Base-by-base conservation (phyloP, 2,797 vertebrate species). In the Peromyscus eremicus region DNA sequence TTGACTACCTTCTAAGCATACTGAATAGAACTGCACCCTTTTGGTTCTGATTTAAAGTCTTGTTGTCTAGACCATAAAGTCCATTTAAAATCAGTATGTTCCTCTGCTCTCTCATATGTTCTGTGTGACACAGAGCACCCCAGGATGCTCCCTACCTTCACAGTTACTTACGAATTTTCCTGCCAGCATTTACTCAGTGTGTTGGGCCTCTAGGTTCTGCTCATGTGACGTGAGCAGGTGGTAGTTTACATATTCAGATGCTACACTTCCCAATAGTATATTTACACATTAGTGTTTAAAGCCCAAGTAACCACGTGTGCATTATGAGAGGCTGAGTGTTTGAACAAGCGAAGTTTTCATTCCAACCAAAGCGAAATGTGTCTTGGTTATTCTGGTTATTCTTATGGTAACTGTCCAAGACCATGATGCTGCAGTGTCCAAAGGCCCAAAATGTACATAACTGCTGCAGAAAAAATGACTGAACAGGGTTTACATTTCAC, bases 21-120 rank as follows among this genome's bases (percentile, higher is more conserved):
- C 10, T 70, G 52, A 87, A 94, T 81, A 84, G 21, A 64, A 34
- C n/a, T 86, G 3, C 5, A 80, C 29, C 90, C 80, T 79, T 95
- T 21, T 23, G 52, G 27, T 82, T 23, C 27, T 34, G 13, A 2
- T 9, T 60, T 66, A 91, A 60, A 57, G 23, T 40, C 60, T 57
- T 73, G 46, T 12, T 96, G 73, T 88, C 76, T 43, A 60, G 80
- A 32, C 16, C 60, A 73, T 16, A 62, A 34, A 81, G 46, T 92
- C 95, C 82, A 90, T 55, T 91, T 43, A 93, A 96, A 95, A 79
- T 46, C 71, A 75, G 46, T 29, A 11, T 34, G n/a, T 13, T 37
- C 32, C 21, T 79, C 55, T 75, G 16, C 32, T 86, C 55, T 70
- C 21, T 64, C 13, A 60, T 37, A 52, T n/a, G 66, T 23, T 52